phyloP scores from a whole-genome alignment of 2,797 vertebrate genomes.

The Leptatherina wallacei region DNA sequence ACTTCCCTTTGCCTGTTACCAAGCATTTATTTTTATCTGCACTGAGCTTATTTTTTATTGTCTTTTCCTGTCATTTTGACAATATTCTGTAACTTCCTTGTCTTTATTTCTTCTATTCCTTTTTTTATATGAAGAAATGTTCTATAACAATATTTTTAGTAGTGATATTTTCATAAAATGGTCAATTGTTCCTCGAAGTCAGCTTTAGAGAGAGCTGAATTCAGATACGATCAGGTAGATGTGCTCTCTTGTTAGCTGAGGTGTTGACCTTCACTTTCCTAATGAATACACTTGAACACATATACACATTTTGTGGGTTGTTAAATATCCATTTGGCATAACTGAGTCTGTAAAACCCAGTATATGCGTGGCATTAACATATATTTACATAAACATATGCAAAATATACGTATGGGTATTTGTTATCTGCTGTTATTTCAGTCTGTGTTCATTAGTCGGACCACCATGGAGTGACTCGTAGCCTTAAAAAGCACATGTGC shows the following conservation, averaged over 20 bases:
- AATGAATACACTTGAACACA: background rate
- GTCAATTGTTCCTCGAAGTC: background rate
- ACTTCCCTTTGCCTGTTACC: background rate
- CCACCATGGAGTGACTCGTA: constrained; percentile 47
- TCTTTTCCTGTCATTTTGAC: background rate
- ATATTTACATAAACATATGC: background rate
- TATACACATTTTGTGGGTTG: background rate
- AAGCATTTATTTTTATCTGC: background rate
- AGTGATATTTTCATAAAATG: background rate
- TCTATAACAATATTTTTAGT: background rate
- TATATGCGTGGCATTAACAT: background rate
- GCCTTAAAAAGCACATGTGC: constrained; percentile 35
- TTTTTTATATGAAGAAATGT: background rate
- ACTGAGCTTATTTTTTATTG: background rate
- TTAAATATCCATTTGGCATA: background rate
- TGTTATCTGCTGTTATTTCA: constrained; percentile 51
- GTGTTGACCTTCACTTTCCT: constrained; percentile 17
- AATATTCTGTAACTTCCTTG: background rate
- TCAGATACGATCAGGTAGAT: background rate
- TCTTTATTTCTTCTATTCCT: no score
- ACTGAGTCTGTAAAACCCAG: background rate
- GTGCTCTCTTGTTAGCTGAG: background rate
- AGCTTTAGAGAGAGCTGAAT: background rate
- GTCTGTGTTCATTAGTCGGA: constrained; percentile 52
- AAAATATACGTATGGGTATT: constrained; percentile 16